These are phyloP conservation scores for Phania funesta DNA, from an alignment of 2,888 invertebrate species.

Conservation along the genomic window DNA sequence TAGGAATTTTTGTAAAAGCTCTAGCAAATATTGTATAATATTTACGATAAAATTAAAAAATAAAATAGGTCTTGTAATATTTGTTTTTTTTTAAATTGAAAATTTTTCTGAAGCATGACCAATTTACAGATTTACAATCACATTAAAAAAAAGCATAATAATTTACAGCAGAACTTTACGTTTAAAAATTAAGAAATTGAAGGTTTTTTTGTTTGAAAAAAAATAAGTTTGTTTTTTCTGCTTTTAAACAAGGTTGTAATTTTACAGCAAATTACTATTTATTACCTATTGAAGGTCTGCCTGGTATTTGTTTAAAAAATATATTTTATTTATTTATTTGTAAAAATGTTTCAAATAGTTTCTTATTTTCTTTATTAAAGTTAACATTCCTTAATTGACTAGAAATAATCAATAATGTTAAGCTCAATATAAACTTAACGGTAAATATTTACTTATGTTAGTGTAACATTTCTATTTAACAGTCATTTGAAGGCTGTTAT, in stretches of 20 bases:
- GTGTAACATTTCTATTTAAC: constrained; percentile 21
- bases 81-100: not conserved
- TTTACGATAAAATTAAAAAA: not conserved
- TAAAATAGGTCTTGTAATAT: not conserved
- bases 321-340: not conserved
- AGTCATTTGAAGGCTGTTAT: constrained; percentile 30
- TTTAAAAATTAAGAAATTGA: not conserved
- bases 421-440: not conserved
- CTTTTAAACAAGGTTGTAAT: not conserved
- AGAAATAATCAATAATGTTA: not conserved
- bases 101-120: not conserved
- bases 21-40: not conserved
- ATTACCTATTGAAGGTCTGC: constrained; percentile 7
- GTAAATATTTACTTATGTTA: constrained; percentile 13
- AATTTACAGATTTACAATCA: not conserved
- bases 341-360: not conserved
- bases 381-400: not conserved
- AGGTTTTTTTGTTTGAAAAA: not conserved
- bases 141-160: too few species aligned
- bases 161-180: too few species aligned
- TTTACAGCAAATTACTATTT: constrained; percentile 5
- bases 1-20: not conserved
- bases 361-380: not conserved
- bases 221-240: constrained; percentile 1
- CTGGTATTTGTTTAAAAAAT: not conserved